These are phyloP conservation scores for Trachops cirrhosus DNA, from an alignment of 2,797 vertebrate genomes.

Conservation along the genomic window DNA sequence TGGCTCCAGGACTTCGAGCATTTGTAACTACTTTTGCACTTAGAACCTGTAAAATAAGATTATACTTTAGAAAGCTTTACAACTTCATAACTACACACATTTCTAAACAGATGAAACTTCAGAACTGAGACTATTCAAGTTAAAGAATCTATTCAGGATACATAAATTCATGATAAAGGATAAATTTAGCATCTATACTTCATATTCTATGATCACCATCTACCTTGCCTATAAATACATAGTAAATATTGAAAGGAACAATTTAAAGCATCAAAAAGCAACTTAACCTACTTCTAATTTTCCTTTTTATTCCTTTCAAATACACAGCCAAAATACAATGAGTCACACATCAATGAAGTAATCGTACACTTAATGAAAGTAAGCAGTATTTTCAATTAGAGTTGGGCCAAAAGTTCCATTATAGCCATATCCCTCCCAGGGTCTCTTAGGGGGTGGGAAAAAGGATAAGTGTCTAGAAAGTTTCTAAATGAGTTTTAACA, in stretches of 20 bases:
- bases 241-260: constrained; percentile 5
- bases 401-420: background rate
- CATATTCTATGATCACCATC: background rate
- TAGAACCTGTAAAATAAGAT: constrained; percentile 87
- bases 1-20: constrained; percentile 96
- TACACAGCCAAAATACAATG: background rate
- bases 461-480: background rate
- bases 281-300: background rate
- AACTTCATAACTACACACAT: background rate
- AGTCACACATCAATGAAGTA: background rate
- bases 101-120: background rate
- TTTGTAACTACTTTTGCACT: constrained; percentile 99
- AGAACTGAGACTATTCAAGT: background rate
- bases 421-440: background rate
- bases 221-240: background rate
- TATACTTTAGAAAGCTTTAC: constrained; percentile 21
- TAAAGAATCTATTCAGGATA: background rate
- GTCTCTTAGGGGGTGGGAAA: background rate
- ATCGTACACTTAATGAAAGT: background rate
- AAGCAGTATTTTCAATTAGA: background rate
- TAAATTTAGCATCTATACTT: background rate
- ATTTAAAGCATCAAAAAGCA: background rate
- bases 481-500: background rate
- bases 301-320: background rate
- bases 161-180: background rate